Conservation (phyloP, 2,888 invertebrate genomes). For the Anaspis maculata region DNA sequence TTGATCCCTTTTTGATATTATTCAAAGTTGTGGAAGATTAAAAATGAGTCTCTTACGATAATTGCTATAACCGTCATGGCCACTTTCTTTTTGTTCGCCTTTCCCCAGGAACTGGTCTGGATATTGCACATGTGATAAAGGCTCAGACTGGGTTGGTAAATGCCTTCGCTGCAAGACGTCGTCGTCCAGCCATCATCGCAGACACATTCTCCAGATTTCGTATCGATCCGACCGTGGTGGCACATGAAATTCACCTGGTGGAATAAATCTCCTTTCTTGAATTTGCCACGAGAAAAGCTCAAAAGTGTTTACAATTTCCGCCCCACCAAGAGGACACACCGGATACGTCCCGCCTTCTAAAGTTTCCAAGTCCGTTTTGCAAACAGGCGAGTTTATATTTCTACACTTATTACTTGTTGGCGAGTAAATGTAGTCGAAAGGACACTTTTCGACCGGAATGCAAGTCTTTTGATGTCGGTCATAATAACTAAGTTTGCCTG, state of each 20-base stretch:
- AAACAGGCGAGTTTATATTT: constrained; percentile 35
- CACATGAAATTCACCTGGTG: constrained; percentile 35
- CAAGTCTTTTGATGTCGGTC: constrained; percentile 36
- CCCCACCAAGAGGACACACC: not conserved
- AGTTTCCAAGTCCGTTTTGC: constrained; percentile 26
- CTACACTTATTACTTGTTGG: constrained; percentile 38
- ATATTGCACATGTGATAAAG: constrained; percentile 43
- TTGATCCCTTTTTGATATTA: not conserved
- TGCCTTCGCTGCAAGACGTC: constrained; percentile 29
- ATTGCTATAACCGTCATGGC: constrained; percentile 32
- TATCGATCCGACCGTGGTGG: constrained; percentile 36
- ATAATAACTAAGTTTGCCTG: constrained; percentile 45
- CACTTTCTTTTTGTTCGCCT: constrained; percentile 29
- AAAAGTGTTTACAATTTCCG: too few species aligned
- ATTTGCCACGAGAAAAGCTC: too few species aligned
- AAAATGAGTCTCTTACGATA: constrained; percentile 23
- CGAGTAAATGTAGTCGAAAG: constrained; percentile 19
- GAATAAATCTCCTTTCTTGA: too few species aligned
- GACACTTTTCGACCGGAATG: constrained; percentile 38
- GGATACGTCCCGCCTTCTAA: constrained; percentile 18
- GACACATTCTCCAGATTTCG: constrained; percentile 35
- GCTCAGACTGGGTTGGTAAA: constrained; percentile 34
- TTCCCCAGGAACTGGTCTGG: constrained; percentile 34
- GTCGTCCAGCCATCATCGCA: constrained; percentile 41
- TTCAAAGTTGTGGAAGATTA: constrained; percentile 2